Percentiles rank a stretch among this genome's conserved stretches.
phyloP scores from a whole-genome alignment of 2,113 vertebrate genomes.

The Tetraodon nigroviridis region DNA sequence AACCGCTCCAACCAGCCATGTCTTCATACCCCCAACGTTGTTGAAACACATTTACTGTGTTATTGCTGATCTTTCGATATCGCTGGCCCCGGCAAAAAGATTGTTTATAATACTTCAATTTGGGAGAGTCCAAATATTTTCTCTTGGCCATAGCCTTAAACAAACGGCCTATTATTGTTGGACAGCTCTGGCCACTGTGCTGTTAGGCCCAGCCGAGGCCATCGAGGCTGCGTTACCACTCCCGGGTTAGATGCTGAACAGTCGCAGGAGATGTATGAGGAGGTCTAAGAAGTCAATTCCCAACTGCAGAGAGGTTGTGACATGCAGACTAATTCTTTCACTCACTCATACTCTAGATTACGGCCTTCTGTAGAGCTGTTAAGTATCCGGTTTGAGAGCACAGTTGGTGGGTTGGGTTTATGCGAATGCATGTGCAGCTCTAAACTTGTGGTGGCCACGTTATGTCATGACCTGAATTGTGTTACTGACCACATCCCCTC shows the following conservation, averaged over 20 bases:
- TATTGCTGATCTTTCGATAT: conserved; percentile 66
- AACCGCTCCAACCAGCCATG: conserved; percentile 35
- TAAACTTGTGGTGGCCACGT: conserved; percentile 30
- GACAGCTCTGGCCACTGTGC: conserved; percentile 53
- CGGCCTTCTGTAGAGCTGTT: not conserved
- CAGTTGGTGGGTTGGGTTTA: conserved; percentile 25
- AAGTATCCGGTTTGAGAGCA: conserved; percentile 30
- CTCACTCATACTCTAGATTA: conserved; percentile 17
- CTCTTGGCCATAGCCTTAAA: conserved; percentile 66
- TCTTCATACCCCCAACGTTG: conserved; percentile 46
- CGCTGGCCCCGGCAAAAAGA: conserved; percentile 57
- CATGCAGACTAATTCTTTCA: conserved; percentile 40
- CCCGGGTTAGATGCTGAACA: conserved; percentile 31
- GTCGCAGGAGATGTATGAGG: conserved; percentile 38
- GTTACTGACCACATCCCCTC: conserved; percentile 58
- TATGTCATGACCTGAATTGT: conserved; percentile 55
- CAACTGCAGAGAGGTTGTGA: conserved; percentile 21
- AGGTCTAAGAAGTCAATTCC: conserved; percentile 36
- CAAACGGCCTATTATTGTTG: conserved; percentile 74
- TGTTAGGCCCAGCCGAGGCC: conserved; percentile 36
- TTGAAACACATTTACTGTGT: conserved; percentile 57
- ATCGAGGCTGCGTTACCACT: conserved; percentile 42
- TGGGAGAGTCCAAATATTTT: conserved; percentile 76
- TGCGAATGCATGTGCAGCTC: conserved; percentile 22
- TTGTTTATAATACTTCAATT: conserved; percentile 74